Evolutionary conservation across 2,797 vertebrate genomes (phyloP).

Genomic region (Fistularia commersonii): DNA sequence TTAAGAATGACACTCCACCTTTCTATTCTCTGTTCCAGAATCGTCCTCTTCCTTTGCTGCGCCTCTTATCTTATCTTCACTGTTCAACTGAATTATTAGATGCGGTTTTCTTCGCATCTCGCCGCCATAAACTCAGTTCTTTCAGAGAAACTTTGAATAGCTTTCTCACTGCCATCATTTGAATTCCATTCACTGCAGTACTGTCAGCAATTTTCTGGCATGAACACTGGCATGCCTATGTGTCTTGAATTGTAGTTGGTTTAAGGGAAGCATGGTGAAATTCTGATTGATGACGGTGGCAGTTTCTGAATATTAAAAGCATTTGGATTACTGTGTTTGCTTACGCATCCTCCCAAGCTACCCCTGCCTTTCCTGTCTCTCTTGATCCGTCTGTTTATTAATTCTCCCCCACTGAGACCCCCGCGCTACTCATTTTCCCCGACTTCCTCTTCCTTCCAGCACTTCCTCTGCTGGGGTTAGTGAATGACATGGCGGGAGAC

Average conservation of each 20-base stretch:
- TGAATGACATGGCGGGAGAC: slow-evolving; percentile 64
- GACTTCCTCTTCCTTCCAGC: slow-evolving; percentile 40
- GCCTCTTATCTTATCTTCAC: slow-evolving; percentile 32
- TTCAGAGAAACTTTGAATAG: slow-evolving; percentile 17
- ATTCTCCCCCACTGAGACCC: slow-evolving; percentile 42
- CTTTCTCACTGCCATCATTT: slow-evolving; percentile 25
- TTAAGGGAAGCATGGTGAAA: slow-evolving; percentile 16
- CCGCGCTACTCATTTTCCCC: slow-evolving; percentile 49
- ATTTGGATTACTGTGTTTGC: slow-evolving; percentile 26
- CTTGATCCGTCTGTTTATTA: slow-evolving; percentile 49
- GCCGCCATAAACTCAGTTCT: slow-evolving; percentile 13
- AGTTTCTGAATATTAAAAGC: slow-evolving; percentile 29
- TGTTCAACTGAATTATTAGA: slow-evolving; percentile 35
- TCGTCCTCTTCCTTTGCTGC: slow-evolving; percentile 22
- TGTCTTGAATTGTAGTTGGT: slow-evolving; percentile 20
- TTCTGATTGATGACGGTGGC: slow-evolving; percentile 30
- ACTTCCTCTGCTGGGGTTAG: slow-evolving; percentile 59
- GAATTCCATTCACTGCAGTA: slow-evolving; percentile 14
- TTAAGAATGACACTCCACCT: slow-evolving; percentile 19
- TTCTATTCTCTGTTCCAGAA: slow-evolving; percentile 5
- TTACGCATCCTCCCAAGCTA: slow-evolving; percentile 11
- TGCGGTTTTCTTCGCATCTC: slow-evolving; percentile 14
- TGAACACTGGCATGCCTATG: slow-evolving; percentile 11
- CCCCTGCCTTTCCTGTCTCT: slow-evolving; percentile 3
- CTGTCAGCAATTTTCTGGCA: slow-evolving; percentile 12